Base-by-base conservation (phyloP, 2,113 vertebrate genomes). In the Myocastor coypus region DNA sequence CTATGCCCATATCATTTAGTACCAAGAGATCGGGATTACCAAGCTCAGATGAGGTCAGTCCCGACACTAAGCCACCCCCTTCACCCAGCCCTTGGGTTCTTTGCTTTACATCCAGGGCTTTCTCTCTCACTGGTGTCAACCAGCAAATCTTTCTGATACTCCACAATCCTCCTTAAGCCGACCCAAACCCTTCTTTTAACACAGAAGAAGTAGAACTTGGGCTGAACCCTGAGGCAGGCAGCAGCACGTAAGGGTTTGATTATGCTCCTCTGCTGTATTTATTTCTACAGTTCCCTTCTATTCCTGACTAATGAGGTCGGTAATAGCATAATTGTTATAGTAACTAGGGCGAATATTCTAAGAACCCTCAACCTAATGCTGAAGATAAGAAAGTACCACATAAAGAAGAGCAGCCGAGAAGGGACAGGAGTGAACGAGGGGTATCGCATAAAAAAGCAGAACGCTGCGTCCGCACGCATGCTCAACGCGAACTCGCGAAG, bases 381-480 rank as follows among this genome's bases (percentile, higher is more conserved):
- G 64, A 88, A 37, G 94, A 42, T 20, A 52, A 80, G 55, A 40
- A 84, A 52, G 19, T 14, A 20, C 10, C 11, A 32, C 14, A 5
- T 40, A 55, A 55, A 6, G 32, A 73, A 63, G 1, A 75, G 24
- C 3, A n/a, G 20, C 17, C 30, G 50, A 55, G 59, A 59, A 28
- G 30, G 19, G 30, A 46, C 26, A 22, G 13, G 50, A 59, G 22
- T 75, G 59, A 64, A 30, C 1, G 1, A 0, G 20, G 11, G 40
- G 1, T 7, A 0, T 1, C 2, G 3, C 32, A 10, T 14, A 80
- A 40, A 40, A 28, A 13, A 80, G 3, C 37, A 9, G 24, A 32
- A 42, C 5, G 6, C 52, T 26, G 7, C 24, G 26, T 57, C 14
- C 7, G 8, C 34, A 5, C 46, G 42, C 55, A 69, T 34, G 83